These are phyloP conservation scores for Cossypha heuglini DNA, from an alignment of 2,797 vertebrate species.

Conservation along the genomic window DNA sequence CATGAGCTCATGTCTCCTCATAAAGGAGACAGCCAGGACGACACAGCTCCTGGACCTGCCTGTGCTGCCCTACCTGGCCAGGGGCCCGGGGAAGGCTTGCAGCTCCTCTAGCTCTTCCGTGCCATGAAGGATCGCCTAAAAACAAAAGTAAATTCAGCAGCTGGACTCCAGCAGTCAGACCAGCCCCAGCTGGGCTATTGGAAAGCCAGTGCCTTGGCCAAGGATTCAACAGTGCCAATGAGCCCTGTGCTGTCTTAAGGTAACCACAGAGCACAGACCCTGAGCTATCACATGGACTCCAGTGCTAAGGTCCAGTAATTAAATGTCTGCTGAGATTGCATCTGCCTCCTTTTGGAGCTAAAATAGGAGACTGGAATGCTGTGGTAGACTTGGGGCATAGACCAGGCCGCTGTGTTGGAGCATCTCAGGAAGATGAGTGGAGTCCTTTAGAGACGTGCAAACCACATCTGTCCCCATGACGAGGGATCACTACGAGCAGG, in stretches of 20 bases:
- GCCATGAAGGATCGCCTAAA: slow-evolving; percentile 82
- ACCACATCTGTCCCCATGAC: too few relatives aligned
- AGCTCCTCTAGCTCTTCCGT: slow-evolving; percentile 84
- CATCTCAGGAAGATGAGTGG: background rate
- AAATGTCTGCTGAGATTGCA: background rate
- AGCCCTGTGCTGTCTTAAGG: background rate
- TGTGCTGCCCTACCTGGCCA: slow-evolving; percentile 78
- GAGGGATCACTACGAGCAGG: background rate
- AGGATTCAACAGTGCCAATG: background rate
- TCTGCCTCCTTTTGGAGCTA: background rate
- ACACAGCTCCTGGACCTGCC: background rate
- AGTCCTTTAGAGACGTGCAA: background rate
- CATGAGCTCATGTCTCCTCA: background rate
- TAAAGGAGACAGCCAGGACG: background rate
- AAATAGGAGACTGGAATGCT: background rate
- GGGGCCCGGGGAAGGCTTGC: slow-evolving; percentile 85
- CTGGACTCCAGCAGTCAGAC: background rate
- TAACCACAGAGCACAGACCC: background rate
- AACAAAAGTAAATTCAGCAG: background rate
- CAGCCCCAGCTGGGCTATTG: background rate
- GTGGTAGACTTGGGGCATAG: background rate
- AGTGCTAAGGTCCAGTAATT: background rate
- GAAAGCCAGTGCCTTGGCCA: background rate
- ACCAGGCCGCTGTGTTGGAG: background rate
- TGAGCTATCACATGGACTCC: background rate